Percentiles rank a stretch among this genome's conserved stretches.
Conservation (phyloP, 2,888 invertebrate genomes). For the Drosophila cracens region DNA sequence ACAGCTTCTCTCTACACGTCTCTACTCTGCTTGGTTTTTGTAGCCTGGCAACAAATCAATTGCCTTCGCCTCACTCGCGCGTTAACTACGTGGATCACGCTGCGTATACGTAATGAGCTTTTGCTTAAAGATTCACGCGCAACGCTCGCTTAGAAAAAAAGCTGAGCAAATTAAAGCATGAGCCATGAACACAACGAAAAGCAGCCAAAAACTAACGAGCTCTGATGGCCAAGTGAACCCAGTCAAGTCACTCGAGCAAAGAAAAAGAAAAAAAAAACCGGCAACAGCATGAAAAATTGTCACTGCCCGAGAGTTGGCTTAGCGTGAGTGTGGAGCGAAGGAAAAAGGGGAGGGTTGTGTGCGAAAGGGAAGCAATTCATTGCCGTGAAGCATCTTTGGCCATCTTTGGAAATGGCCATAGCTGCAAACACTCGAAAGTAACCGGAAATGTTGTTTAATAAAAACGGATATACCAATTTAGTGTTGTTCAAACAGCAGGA, state of each 20-base stretch:
- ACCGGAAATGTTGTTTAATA: conserved; percentile 81
- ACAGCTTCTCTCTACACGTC: too few species aligned
- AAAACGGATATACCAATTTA: conserved; percentile 81
- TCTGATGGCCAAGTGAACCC: conserved; percentile 44
- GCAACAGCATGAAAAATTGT: conserved; percentile 80
- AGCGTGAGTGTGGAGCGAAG: not conserved
- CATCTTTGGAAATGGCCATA: conserved; percentile 39
- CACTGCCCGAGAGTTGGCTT: conserved; percentile 68
- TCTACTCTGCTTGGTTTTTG: not conserved
- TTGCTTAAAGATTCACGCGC: conserved; percentile 38
- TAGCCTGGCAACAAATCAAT: conserved; percentile 65
- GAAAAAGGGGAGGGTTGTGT: too few species aligned
- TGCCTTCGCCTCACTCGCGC: conserved; percentile 56
- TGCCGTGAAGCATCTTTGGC: conserved; percentile 38
- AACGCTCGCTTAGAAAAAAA: conserved; percentile 10
- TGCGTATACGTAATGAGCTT: conserved; percentile 78
- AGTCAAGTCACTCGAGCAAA: conserved; percentile 38
- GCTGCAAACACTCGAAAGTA: conserved; percentile 71
- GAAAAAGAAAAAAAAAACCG: conserved; percentile 38
- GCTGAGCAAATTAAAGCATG: conserved; percentile 51
- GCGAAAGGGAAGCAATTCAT: conserved; percentile 6
- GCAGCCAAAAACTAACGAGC: conserved; percentile 72
- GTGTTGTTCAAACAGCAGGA: conserved; percentile 72
- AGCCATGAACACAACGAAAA: conserved; percentile 36
- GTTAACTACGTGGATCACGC: conserved; percentile 66